Evolutionary conservation across 35 echinoderm and acorn worm genomes (phyloP).

Genomic region (Ptychodera flava): DNA sequence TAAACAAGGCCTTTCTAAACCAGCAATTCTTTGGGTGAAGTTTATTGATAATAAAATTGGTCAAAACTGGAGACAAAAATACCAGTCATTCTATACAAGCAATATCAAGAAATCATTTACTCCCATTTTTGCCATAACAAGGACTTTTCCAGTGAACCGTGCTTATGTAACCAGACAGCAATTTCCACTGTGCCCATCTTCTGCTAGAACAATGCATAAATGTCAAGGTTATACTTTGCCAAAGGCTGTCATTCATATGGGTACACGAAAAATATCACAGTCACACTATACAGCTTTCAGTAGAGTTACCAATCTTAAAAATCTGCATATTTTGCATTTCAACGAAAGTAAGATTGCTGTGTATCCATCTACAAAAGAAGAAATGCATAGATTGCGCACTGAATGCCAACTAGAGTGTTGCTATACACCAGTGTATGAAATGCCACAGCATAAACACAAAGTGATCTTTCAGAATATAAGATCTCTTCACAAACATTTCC

Average conservation of each 20-base stretch:
- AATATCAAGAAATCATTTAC: conserved; percentile 1
- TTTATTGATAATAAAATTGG: conserved; percentile 32
- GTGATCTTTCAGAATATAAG: no score
- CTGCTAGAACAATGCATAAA: conserved; percentile 39
- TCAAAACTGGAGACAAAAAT: conserved; percentile 7
- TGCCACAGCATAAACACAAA: no score
- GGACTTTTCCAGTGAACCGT: conserved; percentile 28
- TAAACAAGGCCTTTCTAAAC: background rate
- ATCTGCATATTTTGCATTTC: no score
- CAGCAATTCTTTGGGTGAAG: conserved; percentile 28
- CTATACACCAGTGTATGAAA: no score
- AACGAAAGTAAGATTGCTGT: no score
- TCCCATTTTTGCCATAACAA: conserved; percentile 5
- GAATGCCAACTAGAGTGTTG: no score
- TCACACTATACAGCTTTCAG: no score
- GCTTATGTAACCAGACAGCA: conserved; percentile 24
- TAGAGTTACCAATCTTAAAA: no score
- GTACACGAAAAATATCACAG: background rate
- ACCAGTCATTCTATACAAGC: background rate
- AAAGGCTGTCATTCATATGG: conserved; percentile 35
- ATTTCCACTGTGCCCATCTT: conserved; percentile 28
- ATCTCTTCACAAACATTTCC: no score
- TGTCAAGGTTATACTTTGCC: conserved; percentile 40
- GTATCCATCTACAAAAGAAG: no score
- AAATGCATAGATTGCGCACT: no score